A percentile compares a stretch with the other conserved stretches of the same genome.
Conservation (phyloP, 1,140 invertebrate genomes). For the Drosophila trapezifrons region DNA sequence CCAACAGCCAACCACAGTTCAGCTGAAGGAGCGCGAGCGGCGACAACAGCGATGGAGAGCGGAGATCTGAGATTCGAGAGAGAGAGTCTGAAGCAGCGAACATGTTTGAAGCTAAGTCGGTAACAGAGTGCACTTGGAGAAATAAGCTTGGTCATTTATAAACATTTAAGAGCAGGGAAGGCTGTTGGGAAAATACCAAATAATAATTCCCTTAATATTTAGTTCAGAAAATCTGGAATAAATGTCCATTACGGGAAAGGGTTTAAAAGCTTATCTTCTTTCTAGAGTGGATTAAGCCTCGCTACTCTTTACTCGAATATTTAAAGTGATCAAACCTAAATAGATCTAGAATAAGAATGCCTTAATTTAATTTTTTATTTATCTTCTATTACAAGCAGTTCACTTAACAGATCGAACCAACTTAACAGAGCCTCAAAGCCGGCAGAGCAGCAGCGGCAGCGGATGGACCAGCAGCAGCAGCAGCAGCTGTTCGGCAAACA, state of each 20-base stretch:
- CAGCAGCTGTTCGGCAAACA: slow-evolving; percentile 55
- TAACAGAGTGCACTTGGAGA: slow-evolving; percentile 36
- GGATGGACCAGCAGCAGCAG: slow-evolving; percentile 4
- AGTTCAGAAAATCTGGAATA: neutral
- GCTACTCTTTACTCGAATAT: neutral
- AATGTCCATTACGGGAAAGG: too few relatives aligned
- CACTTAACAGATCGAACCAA: slow-evolving; percentile 21
- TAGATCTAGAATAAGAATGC: too few relatives aligned
- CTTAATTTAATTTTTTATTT: neutral
- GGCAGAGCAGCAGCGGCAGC: neutral
- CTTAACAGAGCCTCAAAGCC: slow-evolving; percentile 25
- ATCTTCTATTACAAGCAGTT: neutral
- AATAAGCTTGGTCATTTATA: neutral
- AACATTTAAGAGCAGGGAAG: too few relatives aligned
- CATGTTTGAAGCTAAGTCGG: slow-evolving; percentile 35
- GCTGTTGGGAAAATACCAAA: neutral
- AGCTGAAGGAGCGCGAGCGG: slow-evolving; percentile 31
- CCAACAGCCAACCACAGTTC: slow-evolving; percentile 73
- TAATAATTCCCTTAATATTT: neutral
- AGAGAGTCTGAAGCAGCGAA: slow-evolving; percentile 12
- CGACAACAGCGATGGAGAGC: slow-evolving; percentile 12
- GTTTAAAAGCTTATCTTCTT: too few relatives aligned
- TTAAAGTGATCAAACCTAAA: neutral
- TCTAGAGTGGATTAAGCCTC: too few relatives aligned
- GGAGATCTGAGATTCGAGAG: neutral